Conservation (phyloP, 2,113 vertebrate species). For the Zosterops lateralis region DNA sequence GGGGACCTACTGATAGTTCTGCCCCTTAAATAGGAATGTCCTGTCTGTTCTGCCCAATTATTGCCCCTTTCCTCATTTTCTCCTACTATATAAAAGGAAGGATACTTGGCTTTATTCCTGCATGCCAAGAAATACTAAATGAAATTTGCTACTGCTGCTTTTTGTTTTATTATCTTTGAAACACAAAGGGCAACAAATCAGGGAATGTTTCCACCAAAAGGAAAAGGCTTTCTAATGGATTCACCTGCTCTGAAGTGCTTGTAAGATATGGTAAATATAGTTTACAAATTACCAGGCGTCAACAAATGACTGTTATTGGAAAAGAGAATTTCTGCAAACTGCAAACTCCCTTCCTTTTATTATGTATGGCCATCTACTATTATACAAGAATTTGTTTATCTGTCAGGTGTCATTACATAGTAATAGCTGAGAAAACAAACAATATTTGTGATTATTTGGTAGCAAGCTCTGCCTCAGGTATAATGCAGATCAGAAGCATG, state of each 20-base stretch:
- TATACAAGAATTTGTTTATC: neutral
- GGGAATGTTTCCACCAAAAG: neutral
- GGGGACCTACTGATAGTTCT: neutral
- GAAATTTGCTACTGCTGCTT: neutral
- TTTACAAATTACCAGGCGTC: constrained; percentile 11
- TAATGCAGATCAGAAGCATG: neutral
- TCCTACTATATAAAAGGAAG: neutral
- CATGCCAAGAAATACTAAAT: neutral
- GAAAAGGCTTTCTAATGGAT: neutral
- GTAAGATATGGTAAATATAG: neutral
- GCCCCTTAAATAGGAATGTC: neutral
- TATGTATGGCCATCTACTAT: neutral
- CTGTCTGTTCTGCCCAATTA: neutral
- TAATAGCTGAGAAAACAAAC: neutral
- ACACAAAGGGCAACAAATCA: neutral
- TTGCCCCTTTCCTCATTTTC: neutral
- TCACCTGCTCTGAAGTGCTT: neutral
- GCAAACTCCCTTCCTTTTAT: neutral
- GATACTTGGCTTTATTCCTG: neutral
- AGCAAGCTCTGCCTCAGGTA: neutral
- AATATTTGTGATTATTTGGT: neutral
- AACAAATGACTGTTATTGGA: neutral
- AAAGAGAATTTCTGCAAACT: neutral
- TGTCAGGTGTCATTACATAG: neutral
- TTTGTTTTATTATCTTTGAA: neutral